A percentile compares a stretch with the other conserved stretches of the same genome.
phyloP scores from a whole-genome alignment of 2,888 invertebrate genomes.

The Agapostemon virescens region DNA sequence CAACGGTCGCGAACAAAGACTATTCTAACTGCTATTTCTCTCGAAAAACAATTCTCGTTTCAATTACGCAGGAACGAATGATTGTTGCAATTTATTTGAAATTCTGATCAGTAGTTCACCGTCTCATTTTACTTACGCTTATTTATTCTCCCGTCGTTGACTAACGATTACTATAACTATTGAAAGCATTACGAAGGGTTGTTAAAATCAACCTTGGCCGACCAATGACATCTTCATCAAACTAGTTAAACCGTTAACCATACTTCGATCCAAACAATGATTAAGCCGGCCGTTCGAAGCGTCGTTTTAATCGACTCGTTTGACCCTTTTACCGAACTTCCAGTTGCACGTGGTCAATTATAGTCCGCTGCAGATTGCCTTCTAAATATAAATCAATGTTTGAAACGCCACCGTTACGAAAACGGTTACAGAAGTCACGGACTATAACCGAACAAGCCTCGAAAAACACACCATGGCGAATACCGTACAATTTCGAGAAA shows the following conservation, averaged over 20 bases:
- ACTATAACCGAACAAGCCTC: neutral
- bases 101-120: neutral
- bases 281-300: constrained; percentile 38
- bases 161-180: too few relatives aligned
- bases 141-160: neutral
- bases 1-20: neutral
- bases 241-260: constrained; percentile 55
- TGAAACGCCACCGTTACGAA: constrained; percentile 19
- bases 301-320: constrained; percentile 49
- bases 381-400: constrained; percentile 45
- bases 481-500: neutral
- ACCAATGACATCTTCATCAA: constrained; percentile 60
- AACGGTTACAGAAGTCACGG: constrained; percentile 13
- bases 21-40: neutral
- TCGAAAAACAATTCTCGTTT: neutral
- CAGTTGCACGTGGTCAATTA: constrained; percentile 49
- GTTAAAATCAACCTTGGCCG: constrained; percentile 45
- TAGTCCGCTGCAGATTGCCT: constrained; percentile 28
- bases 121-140: too few relatives aligned
- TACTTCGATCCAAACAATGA: constrained; percentile 47
- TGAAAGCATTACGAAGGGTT: constrained; percentile 12
- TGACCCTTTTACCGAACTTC: constrained; percentile 58
- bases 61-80: neutral
- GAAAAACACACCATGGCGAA: neutral
- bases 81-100: neutral